A percentile compares a stretch with the other conserved stretches of the same genome.
Evolutionary conservation across 1,140 invertebrate genomes (phyloP).

Genomic region (Antheraea mylitta): DNA sequence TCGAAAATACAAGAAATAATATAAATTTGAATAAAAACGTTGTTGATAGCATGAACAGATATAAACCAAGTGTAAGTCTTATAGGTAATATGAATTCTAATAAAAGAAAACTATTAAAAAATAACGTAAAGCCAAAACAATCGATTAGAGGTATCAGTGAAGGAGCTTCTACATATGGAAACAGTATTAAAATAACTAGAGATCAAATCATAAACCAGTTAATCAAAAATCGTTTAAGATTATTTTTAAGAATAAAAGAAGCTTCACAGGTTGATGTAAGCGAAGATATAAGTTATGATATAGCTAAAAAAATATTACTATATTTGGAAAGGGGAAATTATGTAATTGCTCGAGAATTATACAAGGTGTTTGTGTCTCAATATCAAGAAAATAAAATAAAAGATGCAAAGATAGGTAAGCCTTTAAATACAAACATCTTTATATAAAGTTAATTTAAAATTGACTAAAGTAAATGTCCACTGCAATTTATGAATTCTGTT

Average conservation of each 20-base stretch:
- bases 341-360: conserved; percentile 55
- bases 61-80: conserved; percentile 15
- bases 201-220: conserved; percentile 55
- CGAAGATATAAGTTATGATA: conserved; percentile 46
- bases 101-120: conserved; percentile 1
- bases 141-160: neutral
- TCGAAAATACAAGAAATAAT: conserved; percentile 41
- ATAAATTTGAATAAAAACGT: conserved; percentile 51
- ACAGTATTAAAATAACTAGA: conserved; percentile 41
- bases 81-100: neutral
- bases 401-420: neutral
- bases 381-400: neutral
- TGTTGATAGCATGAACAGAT: conserved; percentile 30
- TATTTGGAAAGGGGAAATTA: conserved; percentile 49
- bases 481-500: too few species aligned
- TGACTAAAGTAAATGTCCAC: too few species aligned
- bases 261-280: conserved; percentile 23
- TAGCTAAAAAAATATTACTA: conserved; percentile 48
- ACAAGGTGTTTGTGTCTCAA: conserved; percentile 37
- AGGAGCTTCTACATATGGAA: neutral
- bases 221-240: conserved; percentile 52
- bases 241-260: conserved; percentile 51
- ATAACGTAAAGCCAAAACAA: neutral
- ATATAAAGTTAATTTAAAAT: neutral
- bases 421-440: neutral